Conservation (phyloP, 2,113 vertebrate species). For the Clupea harengus region DNA sequence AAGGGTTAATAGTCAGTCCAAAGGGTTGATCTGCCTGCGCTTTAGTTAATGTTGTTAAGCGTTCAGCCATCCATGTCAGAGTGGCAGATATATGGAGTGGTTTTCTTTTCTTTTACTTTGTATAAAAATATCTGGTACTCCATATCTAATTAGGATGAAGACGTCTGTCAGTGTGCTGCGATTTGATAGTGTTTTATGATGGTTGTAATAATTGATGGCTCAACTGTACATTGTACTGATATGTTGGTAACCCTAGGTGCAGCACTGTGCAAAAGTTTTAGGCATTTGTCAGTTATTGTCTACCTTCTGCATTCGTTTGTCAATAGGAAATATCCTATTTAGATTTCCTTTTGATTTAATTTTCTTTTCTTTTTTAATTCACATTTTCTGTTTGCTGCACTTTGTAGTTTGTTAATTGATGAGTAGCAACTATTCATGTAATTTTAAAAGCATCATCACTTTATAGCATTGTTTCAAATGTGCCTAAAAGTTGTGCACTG, state of each 20-base stretch:
- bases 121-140: neutral
- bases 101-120: neutral
- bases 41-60: slow-evolving; percentile 39
- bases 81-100: neutral
- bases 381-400: too few relatives aligned
- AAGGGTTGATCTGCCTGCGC: slow-evolving; percentile 38
- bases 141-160: neutral
- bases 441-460: too few relatives aligned
- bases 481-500: too few relatives aligned
- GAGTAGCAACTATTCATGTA: too few relatives aligned
- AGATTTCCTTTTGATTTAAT: too few relatives aligned
- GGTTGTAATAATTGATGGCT: neutral
- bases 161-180: neutral
- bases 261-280: too few relatives aligned
- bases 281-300: neutral
- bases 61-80: slow-evolving; percentile 21
- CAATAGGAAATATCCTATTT: neutral
- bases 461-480: too few relatives aligned
- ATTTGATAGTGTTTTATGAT: neutral
- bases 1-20: slow-evolving; percentile 45
- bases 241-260: too few relatives aligned
- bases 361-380: too few relatives aligned
- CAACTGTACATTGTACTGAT: neutral
- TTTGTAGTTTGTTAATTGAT: too few relatives aligned
- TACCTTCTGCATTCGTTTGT: neutral